Percentiles rank a stretch among this genome's conserved stretches.
Evolutionary conservation across 2,113 vertebrate genomes (phyloP).

Genomic region (Forbesichthys agassizii): DNA sequence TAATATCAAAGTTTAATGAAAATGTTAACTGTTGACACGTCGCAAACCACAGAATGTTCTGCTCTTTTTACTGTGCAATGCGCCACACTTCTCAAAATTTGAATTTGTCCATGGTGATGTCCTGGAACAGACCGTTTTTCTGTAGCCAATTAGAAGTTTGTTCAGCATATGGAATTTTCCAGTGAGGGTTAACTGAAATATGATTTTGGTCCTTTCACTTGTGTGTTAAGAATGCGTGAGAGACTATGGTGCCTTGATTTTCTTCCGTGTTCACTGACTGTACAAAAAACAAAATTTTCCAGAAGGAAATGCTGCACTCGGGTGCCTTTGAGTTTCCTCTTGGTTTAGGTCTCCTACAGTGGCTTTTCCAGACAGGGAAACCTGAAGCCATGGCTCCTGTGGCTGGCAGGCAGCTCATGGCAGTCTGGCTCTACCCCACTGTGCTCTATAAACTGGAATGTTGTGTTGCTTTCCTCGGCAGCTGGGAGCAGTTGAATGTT

Average conservation of each 20-base stretch:
- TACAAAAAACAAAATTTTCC: background rate
- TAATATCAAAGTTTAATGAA: too few relatives aligned
- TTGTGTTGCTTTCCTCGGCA: slow-evolving; percentile 32
- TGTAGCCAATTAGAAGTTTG: slow-evolving; percentile 32
- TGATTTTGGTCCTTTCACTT: slow-evolving; percentile 1
- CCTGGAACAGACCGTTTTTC: slow-evolving; percentile 13
- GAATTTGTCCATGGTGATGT: slow-evolving; percentile 12
- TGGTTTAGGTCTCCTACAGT: slow-evolving; percentile 43
- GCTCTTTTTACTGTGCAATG: slow-evolving; percentile 29
- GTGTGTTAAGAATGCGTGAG: background rate
- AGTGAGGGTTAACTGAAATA: slow-evolving; percentile 23
- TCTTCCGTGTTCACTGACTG: too few relatives aligned
- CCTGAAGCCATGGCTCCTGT: slow-evolving; percentile 55
- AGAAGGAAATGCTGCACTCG: background rate
- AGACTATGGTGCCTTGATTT: too few relatives aligned
- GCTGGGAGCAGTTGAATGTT: slow-evolving; percentile 48
- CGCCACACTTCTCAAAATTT: slow-evolving; percentile 17
- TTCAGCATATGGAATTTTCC: slow-evolving; percentile 42
- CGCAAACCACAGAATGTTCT: slow-evolving; percentile 20
- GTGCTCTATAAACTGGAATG: slow-evolving; percentile 41
- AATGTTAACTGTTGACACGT: background rate
- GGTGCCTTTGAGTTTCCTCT: background rate
- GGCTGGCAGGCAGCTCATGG: slow-evolving; percentile 56
- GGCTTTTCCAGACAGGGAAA: slow-evolving; percentile 67
- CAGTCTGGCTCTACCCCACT: slow-evolving; percentile 43